Base-by-base conservation (phyloP, 2,797 vertebrate genomes). In the Siniperca obscura region DNA sequence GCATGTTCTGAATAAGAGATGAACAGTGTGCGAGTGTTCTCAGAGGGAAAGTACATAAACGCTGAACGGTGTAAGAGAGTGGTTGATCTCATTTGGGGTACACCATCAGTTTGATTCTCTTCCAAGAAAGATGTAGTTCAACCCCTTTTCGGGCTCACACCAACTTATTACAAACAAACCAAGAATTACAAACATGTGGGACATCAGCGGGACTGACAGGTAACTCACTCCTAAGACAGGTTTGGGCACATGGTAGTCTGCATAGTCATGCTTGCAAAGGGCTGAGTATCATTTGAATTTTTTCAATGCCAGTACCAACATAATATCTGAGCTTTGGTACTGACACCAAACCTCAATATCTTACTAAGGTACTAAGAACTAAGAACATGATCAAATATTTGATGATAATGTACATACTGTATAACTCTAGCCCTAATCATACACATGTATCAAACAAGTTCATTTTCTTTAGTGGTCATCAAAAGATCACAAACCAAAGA, bases 1-100 rank as follows among this genome's bases (percentile, higher is more conserved):
- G 48, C 17, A 34, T 25, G 52, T 4, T 59, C 38, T 82, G 83
- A 56, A 73, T 53, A 38, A 25, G 27, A 65, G 14, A 81, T 62
- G 27, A 80, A 44, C n/a, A 9, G 4, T 7, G 48, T 3, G 40
- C 21, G 13, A 38, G 3, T 57, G 27, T 22, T 34, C 36, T 30
- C 50, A 40, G 50, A 71, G 34, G 57, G 50, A 44, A 25, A 13
- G 46, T 2, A 14, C 22, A 40, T 21, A 46, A 0, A 74, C 12
- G 42, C 61, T 55, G 48, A 75, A 19, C 34, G 9, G 40, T 0
- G 38, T 7, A 9, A 25, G n/a, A 53, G 22, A 46, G 25, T 22
- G 38, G 38, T 42, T 11, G 40, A 42, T 42, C 40, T 42, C 40
- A 40, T 42, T 42, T 42, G 36, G 36, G 36, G 36, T 36, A 36